A percentile compares a stretch with the other conserved stretches of the same genome.
Evolutionary conservation across 2,888 invertebrate species (phyloP).

Genomic region (Lacanobia oleracea): DNA sequence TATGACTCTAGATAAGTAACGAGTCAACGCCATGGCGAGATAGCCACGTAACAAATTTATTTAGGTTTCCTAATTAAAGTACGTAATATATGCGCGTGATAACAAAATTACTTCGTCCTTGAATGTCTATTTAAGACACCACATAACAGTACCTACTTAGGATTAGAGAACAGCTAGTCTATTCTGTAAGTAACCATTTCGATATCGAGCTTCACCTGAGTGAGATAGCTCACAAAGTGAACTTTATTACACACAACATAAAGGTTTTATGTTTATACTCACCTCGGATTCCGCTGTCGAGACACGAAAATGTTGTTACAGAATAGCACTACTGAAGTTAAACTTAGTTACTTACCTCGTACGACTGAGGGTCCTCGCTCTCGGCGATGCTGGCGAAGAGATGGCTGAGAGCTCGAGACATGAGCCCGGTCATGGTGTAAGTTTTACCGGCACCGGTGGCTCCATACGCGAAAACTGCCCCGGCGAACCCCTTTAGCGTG

Average conservation of each 20-base stretch:
- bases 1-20: conserved; percentile 1
- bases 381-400: conserved; percentile 94
- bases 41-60: conserved; percentile 11
- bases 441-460: conserved; percentile 98
- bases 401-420: conserved; percentile 96
- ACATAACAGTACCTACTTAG: too few relatives aligned
- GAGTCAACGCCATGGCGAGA: conserved; percentile 5
- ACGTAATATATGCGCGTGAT: conserved; percentile 2
- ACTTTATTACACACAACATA: too few relatives aligned
- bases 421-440: conserved; percentile 97
- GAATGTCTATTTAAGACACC: neutral
- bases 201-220: too few relatives aligned
- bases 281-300: too few relatives aligned
- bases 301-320: too few relatives aligned
- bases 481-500: conserved; percentile 97
- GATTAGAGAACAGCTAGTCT: neutral
- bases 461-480: conserved; percentile 98
- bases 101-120: conserved; percentile 12
- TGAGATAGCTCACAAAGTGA: too few relatives aligned
- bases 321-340: too few relatives aligned
- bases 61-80: conserved; percentile 6
- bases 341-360: conserved; percentile 88
- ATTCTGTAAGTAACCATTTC: too few relatives aligned
- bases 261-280: too few relatives aligned
- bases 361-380: conserved; percentile 90